A percentile compares a stretch with the other conserved stretches of the same genome.
phyloP scores from a whole-genome alignment of 2,888 invertebrate genomes.

The Agrochola lychnidis region DNA sequence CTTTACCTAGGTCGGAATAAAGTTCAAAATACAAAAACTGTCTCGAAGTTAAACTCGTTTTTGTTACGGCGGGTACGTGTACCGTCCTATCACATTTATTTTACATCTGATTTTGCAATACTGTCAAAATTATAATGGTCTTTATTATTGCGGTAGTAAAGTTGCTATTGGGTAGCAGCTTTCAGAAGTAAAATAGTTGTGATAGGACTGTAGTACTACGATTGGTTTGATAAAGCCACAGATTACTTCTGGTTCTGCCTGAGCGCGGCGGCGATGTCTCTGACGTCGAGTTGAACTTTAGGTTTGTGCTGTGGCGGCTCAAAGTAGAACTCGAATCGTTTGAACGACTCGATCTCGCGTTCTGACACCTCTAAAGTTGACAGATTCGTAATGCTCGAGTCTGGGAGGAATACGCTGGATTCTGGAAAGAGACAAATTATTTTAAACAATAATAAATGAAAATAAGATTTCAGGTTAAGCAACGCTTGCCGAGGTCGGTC shows the following conservation, averaged over 20 bases:
- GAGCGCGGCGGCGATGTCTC: conserved; percentile 74
- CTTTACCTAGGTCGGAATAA: background rate
- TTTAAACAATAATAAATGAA: background rate
- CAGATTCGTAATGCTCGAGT: conserved; percentile 94
- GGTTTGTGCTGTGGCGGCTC: conserved; percentile 94
- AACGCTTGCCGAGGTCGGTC: too few relatives aligned
- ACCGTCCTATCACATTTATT: background rate
- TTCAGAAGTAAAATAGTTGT: background rate
- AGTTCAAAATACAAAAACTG: conserved; percentile 6
- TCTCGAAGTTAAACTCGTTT: background rate
- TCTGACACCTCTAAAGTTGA: conserved; percentile 95
- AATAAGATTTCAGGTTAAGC: too few relatives aligned
- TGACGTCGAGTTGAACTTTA: conserved; percentile 73
- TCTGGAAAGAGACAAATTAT: conserved; percentile 65
- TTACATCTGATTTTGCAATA: background rate
- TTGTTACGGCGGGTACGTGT: background rate
- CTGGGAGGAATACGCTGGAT: conserved; percentile 94
- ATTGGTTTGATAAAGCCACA: background rate
- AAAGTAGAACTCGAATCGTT: conserved; percentile 96
- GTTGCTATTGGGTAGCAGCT: background rate
- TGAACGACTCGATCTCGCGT: conserved; percentile 96
- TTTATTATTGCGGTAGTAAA: background rate
- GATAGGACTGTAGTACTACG: background rate
- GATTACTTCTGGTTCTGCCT: conserved; percentile 68
- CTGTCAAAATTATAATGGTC: background rate